A percentile compares a stretch with the other conserved stretches of the same genome.
Evolutionary conservation across 2,888 invertebrate genomes (phyloP).

Genomic region (Agonopterix heracliana): DNA sequence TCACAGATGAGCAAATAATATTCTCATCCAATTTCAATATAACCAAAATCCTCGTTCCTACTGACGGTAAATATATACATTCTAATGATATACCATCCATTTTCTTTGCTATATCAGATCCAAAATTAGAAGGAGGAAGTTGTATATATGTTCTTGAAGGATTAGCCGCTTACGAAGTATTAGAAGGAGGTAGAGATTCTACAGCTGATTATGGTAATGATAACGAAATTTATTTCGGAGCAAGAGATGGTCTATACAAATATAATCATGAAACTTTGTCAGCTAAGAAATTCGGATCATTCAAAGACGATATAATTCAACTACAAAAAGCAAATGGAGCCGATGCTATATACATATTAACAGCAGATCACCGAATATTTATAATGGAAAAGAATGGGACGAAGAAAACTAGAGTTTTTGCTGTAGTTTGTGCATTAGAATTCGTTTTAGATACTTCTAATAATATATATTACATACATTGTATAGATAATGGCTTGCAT

Average conservation of each 20-base stretch:
- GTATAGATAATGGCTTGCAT: slow-evolving; percentile 36
- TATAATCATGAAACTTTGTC: slow-evolving; percentile 41
- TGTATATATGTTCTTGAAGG: slow-evolving; percentile 58
- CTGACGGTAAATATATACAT: slow-evolving; percentile 33
- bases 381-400: slow-evolving; percentile 44
- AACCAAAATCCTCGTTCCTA: slow-evolving; percentile 45
- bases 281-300: slow-evolving; percentile 45
- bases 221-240: slow-evolving; percentile 41
- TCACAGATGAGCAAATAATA: slow-evolving; percentile 42
- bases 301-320: slow-evolving; percentile 47
- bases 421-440: slow-evolving; percentile 39
- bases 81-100: slow-evolving; percentile 44
- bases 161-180: slow-evolving; percentile 47
- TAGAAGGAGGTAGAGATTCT: slow-evolving; percentile 53
- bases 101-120: slow-evolving; percentile 47
- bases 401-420: slow-evolving; percentile 29
- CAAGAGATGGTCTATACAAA: slow-evolving; percentile 45
- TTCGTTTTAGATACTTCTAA: slow-evolving; percentile 58
- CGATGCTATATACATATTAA: slow-evolving; percentile 42
- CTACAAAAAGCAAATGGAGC: slow-evolving; percentile 51
- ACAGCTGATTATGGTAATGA: slow-evolving; percentile 46
- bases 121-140: slow-evolving; percentile 41
- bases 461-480: slow-evolving; percentile 50
- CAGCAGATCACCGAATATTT: slow-evolving; percentile 32
- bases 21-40: slow-evolving; percentile 47